Percentiles rank a stretch among this genome's conserved stretches.
Conservation (phyloP, 2,888 invertebrate genomes). For the Craniophora ligustri region DNA sequence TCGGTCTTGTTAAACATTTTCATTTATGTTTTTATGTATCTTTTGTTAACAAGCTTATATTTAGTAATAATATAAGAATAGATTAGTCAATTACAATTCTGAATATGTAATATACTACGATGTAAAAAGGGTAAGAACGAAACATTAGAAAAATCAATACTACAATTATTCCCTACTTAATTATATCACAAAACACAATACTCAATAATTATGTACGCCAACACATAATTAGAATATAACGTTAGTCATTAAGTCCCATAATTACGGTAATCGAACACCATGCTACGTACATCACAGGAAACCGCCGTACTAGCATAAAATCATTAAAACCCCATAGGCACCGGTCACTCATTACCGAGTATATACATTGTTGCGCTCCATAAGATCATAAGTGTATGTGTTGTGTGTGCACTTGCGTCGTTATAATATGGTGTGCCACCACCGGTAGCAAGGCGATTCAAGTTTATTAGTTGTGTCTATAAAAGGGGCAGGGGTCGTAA, state of each 20-base stretch:
- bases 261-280: constrained; percentile 37
- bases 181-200: not conserved
- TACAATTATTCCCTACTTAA: not conserved
- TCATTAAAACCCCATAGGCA: constrained; percentile 50
- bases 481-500: constrained; percentile 80
- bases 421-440: constrained; percentile 39
- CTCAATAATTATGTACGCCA: constrained; percentile 18
- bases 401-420: constrained; percentile 27
- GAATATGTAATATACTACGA: not conserved
- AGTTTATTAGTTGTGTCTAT: constrained; percentile 84
- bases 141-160: not conserved
- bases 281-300: constrained; percentile 44
- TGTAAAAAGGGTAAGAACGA: not conserved
- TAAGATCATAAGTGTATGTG: constrained; percentile 24
- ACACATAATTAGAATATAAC: constrained; percentile 23
- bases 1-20: too few relatives aligned
- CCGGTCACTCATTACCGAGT: constrained; percentile 44
- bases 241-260: constrained; percentile 30
- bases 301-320: constrained; percentile 30
- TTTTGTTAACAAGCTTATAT: too few relatives aligned
- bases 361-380: not conserved
- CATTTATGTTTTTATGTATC: too few relatives aligned
- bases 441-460: constrained; percentile 74
- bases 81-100: not conserved
- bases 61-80: too few relatives aligned